These are phyloP conservation scores for Paramuricea clavata DNA, from an alignment of 92 coral and sea anemone genomes.

Conservation along the genomic window DNA sequence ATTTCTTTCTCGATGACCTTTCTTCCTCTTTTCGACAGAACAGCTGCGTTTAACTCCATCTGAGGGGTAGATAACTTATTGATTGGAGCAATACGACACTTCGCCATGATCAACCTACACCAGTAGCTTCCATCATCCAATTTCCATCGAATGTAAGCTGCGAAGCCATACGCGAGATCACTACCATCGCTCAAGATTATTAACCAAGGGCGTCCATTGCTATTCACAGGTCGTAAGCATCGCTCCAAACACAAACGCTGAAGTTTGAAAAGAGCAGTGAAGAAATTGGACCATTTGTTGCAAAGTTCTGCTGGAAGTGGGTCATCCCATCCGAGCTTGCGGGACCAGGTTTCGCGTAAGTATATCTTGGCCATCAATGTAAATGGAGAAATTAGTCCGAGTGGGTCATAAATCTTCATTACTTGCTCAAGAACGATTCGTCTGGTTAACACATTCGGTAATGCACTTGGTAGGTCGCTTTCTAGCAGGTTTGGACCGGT, in stretches of 20 bases:
- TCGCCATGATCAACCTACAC: constrained; percentile 74
- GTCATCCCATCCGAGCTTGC: constrained; percentile 72
- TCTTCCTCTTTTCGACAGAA: constrained; percentile 72
- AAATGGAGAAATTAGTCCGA: constrained; percentile 73
- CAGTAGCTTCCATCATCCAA: constrained; percentile 56
- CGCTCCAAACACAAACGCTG: constrained; percentile 52
- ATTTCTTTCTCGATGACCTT: constrained; percentile 72
- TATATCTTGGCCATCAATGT: constrained; percentile 69
- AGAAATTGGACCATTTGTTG: constrained; percentile 63
- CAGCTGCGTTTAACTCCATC: constrained; percentile 69
- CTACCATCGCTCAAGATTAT: constrained; percentile 72
- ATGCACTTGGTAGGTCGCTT: constrained; percentile 48
- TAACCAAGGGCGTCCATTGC: constrained; percentile 67
- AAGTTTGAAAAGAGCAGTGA: constrained; percentile 53
- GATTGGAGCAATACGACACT: constrained; percentile 71
- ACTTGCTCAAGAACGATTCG: constrained; percentile 76
- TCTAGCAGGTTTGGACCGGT: constrained; percentile 55
- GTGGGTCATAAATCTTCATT: constrained; percentile 75
- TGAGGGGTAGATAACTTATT: constrained; percentile 72
- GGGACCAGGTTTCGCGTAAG: constrained; percentile 73
- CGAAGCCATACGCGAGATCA: constrained; percentile 72
- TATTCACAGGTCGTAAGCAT: constrained; percentile 53
- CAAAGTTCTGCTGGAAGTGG: constrained; percentile 55
- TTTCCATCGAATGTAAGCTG: constrained; percentile 74
- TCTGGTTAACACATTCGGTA: constrained; percentile 66